A percentile compares a stretch with the other conserved stretches of the same genome.
phyloP scores from a whole-genome alignment of 2,797 vertebrate genomes.

The Pseudomugil gertrudae region DNA sequence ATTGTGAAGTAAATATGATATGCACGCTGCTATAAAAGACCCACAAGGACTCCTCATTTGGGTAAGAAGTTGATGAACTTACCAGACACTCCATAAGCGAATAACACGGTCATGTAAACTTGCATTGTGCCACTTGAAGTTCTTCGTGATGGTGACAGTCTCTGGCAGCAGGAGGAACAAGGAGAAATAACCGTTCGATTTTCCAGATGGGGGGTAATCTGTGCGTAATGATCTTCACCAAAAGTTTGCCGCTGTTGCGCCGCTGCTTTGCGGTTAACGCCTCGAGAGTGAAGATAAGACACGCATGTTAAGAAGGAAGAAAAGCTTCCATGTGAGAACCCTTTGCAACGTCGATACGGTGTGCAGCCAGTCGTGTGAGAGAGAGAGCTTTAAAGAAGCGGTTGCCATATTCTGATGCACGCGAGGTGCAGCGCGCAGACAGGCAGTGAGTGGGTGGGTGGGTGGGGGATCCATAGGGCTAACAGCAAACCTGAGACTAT shows the following conservation, averaged over 20 bases:
- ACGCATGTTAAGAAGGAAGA: background rate
- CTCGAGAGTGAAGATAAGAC: background rate
- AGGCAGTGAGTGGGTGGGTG: background rate
- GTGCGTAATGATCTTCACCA: slow-evolving; percentile 14
- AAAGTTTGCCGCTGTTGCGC: slow-evolving; percentile 28
- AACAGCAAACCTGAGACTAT: background rate
- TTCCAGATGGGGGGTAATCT: background rate
- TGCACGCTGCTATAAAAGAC: background rate
- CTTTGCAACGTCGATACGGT: slow-evolving; percentile 15
- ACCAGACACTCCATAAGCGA: slow-evolving; percentile 66
- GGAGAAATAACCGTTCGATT: background rate
- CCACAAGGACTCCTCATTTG: background rate
- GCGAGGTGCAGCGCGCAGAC: slow-evolving; percentile 23
- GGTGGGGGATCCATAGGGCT: background rate
- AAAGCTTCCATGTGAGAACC: background rate
- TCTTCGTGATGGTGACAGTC: background rate
- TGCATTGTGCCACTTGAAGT: slow-evolving; percentile 49
- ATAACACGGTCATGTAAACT: slow-evolving; percentile 55
- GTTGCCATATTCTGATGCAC: slow-evolving; percentile 51
- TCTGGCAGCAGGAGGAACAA: background rate
- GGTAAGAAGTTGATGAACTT: slow-evolving; percentile 43
- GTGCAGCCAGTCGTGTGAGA: slow-evolving; percentile 10
- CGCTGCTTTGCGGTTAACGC: background rate
- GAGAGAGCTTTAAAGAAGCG: background rate
- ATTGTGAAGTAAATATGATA: background rate